Evolutionary conservation across 2,888 invertebrate species (phyloP).

Genomic region (Sminthurides aquaticus): DNA sequence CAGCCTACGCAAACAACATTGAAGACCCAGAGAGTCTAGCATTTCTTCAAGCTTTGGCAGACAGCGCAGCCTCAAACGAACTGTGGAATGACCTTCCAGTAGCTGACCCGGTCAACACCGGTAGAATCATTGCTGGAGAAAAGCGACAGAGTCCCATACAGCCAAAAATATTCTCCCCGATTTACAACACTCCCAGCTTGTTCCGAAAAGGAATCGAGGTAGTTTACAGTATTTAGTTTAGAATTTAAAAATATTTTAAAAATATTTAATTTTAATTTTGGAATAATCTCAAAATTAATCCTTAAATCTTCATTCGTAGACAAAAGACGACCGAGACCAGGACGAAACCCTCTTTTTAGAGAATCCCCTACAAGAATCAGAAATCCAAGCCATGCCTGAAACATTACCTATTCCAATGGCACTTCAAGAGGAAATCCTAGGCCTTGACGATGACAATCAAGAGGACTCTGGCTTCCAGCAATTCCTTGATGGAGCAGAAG

Average conservation of each 20-base stretch:
- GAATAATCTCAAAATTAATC: not conserved
- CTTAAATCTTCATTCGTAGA: too few species aligned
- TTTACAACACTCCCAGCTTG: constrained; percentile 51
- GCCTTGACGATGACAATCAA: constrained; percentile 5
- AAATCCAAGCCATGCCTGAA: not conserved
- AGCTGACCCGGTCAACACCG: constrained; percentile 2
- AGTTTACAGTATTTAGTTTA: not conserved
- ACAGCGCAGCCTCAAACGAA: not conserved
- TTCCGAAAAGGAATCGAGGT: constrained; percentile 50
- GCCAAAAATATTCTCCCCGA: constrained; percentile 46
- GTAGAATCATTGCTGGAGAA: not conserved
- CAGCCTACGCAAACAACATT: not conserved
- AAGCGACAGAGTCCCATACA: too few species aligned
- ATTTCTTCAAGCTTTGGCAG: constrained; percentile 10
- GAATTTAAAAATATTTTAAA: too few species aligned
- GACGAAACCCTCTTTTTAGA: not conserved
- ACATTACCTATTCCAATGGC: not conserved
- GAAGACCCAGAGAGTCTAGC: constrained; percentile 2
- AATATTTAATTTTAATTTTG: too few species aligned
- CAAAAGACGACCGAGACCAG: too few species aligned
- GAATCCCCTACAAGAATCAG: not conserved
- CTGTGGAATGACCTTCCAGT: constrained; percentile 11
- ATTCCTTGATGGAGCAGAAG: constrained; percentile 3
- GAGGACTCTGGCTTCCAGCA: not conserved
- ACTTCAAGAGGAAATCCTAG: not conserved